These are phyloP conservation scores for Crocuta crocuta DNA, from an alignment of 2,113 vertebrate species.

Conservation along the genomic window DNA sequence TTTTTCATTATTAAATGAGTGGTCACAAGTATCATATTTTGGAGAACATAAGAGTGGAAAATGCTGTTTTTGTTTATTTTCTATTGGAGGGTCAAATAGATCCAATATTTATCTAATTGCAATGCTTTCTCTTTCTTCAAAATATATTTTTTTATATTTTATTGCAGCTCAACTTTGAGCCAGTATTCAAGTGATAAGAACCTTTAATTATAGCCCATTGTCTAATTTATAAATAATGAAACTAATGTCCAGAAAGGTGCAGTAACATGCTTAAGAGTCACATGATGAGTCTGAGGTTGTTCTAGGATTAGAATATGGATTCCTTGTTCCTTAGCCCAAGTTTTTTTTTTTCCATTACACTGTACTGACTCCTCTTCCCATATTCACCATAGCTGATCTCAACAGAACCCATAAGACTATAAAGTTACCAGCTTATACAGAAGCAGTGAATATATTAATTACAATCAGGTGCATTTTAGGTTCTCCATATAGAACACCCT, in stretches of 20 bases:
- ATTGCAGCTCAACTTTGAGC: background rate
- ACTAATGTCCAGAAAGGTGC: background rate
- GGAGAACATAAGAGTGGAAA: background rate
- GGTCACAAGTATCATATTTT: background rate
- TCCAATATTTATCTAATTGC: background rate
- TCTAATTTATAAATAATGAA: background rate
- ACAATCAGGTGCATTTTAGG: background rate
- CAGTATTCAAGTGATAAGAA: background rate
- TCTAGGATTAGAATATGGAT: background rate
- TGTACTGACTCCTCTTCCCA: background rate
- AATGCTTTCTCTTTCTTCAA: background rate
- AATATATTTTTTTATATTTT: background rate
- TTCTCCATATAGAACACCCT: background rate
- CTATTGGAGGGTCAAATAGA: background rate
- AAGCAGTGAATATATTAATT: background rate
- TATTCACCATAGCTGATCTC: background rate
- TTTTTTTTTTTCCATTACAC: background rate
- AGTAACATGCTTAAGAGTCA: background rate
- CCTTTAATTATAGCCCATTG: background rate
- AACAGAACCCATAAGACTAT: background rate
- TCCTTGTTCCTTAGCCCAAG: background rate
- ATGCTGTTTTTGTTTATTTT: background rate
- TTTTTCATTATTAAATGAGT: constrained; percentile 1
- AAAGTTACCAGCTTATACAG: background rate
- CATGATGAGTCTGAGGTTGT: background rate